Conservation (phyloP, 2,888 invertebrate species). For the Ctena decussata region DNA sequence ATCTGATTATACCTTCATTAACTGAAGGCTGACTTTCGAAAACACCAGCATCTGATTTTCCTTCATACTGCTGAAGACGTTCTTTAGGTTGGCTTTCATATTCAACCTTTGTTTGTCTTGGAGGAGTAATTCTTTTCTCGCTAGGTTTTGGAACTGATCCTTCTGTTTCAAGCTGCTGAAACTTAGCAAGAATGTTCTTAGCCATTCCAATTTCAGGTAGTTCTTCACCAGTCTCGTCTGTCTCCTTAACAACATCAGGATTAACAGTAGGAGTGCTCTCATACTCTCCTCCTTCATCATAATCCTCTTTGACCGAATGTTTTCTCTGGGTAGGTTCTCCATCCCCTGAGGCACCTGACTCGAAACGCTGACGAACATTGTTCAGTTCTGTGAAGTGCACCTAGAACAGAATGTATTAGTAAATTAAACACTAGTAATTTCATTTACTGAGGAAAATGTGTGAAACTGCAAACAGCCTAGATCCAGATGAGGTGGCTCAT, state of each 20-base stretch:
- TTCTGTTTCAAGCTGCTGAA: constrained; percentile 65
- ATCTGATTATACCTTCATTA: constrained; percentile 73
- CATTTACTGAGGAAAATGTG: no score
- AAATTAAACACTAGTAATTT: no score
- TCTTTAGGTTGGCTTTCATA: constrained; percentile 73
- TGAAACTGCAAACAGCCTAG: no score
- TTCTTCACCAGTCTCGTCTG: constrained; percentile 62
- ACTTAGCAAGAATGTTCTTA: constrained; percentile 68
- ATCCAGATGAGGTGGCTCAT: no score
- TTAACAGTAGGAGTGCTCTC: constrained; percentile 78
- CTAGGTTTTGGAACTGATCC: constrained; percentile 40
- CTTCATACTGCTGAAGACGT: constrained; percentile 66
- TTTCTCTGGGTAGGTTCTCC: constrained; percentile 41
- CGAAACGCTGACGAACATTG: constrained; percentile 71
- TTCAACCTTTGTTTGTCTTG: constrained; percentile 66
- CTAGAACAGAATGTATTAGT: no score
- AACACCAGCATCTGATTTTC: constrained; percentile 77
- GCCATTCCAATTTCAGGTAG: constrained; percentile 73
- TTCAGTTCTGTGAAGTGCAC: constrained; percentile 74
- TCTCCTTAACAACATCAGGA: constrained; percentile 69
- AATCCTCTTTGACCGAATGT: constrained; percentile 65
- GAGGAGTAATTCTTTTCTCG: constrained; percentile 71
- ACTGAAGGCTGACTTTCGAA: constrained; percentile 78
- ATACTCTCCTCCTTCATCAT: constrained; percentile 76
- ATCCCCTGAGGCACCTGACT: constrained; percentile 53